Evolutionary conservation across 2,888 invertebrate genomes (phyloP), one percentile per base, ranked within the genome.

Genomic region (Machimus rusticus): DNA sequence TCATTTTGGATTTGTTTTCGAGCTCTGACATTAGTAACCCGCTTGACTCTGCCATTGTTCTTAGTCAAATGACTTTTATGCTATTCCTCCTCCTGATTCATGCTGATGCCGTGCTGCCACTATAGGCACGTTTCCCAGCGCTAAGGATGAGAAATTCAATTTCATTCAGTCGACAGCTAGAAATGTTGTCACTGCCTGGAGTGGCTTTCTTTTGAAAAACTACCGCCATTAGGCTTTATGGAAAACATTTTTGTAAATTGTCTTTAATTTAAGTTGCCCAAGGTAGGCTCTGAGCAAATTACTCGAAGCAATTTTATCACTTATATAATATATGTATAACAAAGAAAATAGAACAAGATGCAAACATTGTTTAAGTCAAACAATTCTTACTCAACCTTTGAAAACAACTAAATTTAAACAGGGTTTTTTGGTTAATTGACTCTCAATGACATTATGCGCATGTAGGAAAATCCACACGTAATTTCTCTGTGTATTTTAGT

Each of bases 1-100:
- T 86, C 57, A 86, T 86, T 86, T 86, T 55, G 76, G 86, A 77
- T 86, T 86, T 86, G 77, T 86, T 51, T 46, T 37, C 37, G 39
- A 57, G 77, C 12, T 78, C 28, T 77, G 86, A 34, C 86, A 78
- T 77, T 86, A 86, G 31, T 74, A 85, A 43, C 74, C 74, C 85
- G 74, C 43, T 23, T 46, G 31, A 31, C 74, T 43, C 43, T 74
- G 23, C 85, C 31, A 74, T 74, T 74, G 74, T 39, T 85, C 85
- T 28, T 31, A 74, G 74, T 23, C 39, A 74, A 85, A 85, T 85
- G 74, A 85, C 85, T 85, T 85, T 46, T 74, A 74, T 46, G 23
- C 43, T 85, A 85, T 66, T 66, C 12, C 66, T 19, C 57, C 23
- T 19, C 23, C 28, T 66, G 66, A 66, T 66, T 66, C 28, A 66